These are phyloP conservation scores for Esox niger DNA, from an alignment of 2,113 vertebrate genomes.

Conservation along the genomic window DNA sequence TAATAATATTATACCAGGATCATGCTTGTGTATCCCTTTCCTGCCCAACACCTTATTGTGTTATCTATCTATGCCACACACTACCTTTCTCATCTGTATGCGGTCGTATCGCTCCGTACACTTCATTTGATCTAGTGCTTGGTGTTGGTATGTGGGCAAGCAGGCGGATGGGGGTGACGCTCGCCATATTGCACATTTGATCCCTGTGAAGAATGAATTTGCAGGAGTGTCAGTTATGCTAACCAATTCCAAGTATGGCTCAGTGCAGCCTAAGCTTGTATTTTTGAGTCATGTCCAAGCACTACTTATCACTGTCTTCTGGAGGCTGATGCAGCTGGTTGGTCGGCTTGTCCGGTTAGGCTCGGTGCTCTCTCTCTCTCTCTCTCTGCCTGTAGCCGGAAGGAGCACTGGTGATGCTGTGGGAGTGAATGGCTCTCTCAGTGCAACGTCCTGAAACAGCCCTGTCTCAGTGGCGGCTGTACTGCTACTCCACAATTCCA, in stretches of 20 bases:
- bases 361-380: not conserved
- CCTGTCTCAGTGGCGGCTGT: too few species aligned
- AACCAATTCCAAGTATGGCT: conserved; percentile 12
- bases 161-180: not conserved
- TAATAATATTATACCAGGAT: not conserved
- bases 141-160: not conserved
- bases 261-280: conserved; percentile 8
- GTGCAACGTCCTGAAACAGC: too few species aligned
- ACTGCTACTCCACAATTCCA: too few species aligned
- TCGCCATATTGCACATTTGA: not conserved
- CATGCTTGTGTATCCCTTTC: not conserved
- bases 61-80: not conserved
- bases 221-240: conserved; percentile 12
- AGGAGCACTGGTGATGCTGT: not conserved
- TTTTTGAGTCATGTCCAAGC: conserved; percentile 14
- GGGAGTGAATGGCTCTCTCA: not conserved
- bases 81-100: not conserved
- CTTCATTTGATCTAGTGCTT: not conserved
- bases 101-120: not conserved
- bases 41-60: not conserved
- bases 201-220: conserved; percentile 2
- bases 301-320: conserved; percentile 8
- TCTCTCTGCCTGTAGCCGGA: not conserved
- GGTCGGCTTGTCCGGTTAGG: not conserved
- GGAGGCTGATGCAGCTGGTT: not conserved